Conservation (phyloP, 1,140 invertebrate genomes). For the Mesaphorura yosii region DNA sequence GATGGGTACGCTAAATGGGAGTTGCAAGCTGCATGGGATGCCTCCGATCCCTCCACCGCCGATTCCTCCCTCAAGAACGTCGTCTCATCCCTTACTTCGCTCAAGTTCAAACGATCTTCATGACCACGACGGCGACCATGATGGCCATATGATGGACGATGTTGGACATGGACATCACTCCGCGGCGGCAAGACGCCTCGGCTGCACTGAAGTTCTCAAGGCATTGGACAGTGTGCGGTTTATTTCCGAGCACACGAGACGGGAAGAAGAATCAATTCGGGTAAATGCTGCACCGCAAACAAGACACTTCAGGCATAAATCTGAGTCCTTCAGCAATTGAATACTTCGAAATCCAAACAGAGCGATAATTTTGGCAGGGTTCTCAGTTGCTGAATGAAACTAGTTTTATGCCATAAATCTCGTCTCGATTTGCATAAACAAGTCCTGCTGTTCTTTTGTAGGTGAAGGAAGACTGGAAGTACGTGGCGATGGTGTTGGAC, state of each 20-base stretch:
- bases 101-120: constrained; percentile 24
- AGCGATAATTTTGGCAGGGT: no score
- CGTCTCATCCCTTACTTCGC: constrained; percentile 27
- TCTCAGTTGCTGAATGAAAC: no score
- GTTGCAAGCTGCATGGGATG: constrained; percentile 51
- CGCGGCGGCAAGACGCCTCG: constrained; percentile 49
- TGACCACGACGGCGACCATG: constrained; percentile 25
- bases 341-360: background rate
- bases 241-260: constrained; percentile 82
- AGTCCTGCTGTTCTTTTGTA: constrained; percentile 37
- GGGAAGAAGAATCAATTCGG: constrained; percentile 80
- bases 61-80: constrained; percentile 30
- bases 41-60: constrained; percentile 41
- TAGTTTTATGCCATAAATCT: background rate
- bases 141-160: constrained; percentile 16
- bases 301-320: background rate
- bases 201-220: constrained; percentile 81
- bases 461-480: constrained; percentile 95
- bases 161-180: no score
- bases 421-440: no score
- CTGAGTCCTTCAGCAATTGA: no score
- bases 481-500: constrained; percentile 95
- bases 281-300: constrained; percentile 43
- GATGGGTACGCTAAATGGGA: constrained; percentile 32
- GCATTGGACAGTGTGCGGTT: constrained; percentile 83